Percentiles rank a stretch among this genome's conserved stretches.
Evolutionary conservation across 2,888 invertebrate genomes (phyloP).

Genomic region (Thera obeliscata): DNA sequence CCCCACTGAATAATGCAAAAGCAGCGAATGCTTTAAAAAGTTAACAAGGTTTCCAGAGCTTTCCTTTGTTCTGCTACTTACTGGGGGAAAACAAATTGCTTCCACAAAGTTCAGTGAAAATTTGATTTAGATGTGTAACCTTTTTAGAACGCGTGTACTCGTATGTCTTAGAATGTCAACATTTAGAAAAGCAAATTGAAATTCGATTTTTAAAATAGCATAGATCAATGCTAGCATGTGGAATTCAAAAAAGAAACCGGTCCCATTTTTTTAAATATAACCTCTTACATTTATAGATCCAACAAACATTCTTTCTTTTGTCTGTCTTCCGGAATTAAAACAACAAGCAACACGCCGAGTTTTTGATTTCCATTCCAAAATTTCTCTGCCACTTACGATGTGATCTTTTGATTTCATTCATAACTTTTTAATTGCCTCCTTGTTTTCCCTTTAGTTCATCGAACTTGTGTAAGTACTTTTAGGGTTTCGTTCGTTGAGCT

Average conservation of each 20-base stretch:
- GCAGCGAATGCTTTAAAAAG: constrained; percentile 79
- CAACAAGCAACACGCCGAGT: too few relatives aligned
- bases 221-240: not conserved
- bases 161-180: not conserved
- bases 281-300: too few relatives aligned
- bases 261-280: too few relatives aligned
- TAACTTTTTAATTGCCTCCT: not conserved
- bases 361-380: too few relatives aligned
- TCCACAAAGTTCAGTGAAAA: constrained; percentile 56
- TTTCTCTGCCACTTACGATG: too few relatives aligned
- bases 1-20: constrained; percentile 77
- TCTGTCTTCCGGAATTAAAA: too few relatives aligned
- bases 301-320: too few relatives aligned
- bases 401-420: not conserved
- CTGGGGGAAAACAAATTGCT: constrained; percentile 73
- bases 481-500: too few relatives aligned
- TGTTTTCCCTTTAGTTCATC: too few relatives aligned
- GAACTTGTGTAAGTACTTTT: too few relatives aligned
- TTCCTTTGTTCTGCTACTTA: constrained; percentile 77
- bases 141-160: constrained; percentile 19
- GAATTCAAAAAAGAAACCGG: too few relatives aligned
- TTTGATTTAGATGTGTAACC: constrained; percentile 47
- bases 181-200: not conserved
- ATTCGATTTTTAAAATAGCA: too few relatives aligned
- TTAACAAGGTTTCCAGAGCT: constrained; percentile 80